phyloP scores from a whole-genome alignment of 2,113 vertebrate genomes.

The Eupsittula cactorum region DNA sequence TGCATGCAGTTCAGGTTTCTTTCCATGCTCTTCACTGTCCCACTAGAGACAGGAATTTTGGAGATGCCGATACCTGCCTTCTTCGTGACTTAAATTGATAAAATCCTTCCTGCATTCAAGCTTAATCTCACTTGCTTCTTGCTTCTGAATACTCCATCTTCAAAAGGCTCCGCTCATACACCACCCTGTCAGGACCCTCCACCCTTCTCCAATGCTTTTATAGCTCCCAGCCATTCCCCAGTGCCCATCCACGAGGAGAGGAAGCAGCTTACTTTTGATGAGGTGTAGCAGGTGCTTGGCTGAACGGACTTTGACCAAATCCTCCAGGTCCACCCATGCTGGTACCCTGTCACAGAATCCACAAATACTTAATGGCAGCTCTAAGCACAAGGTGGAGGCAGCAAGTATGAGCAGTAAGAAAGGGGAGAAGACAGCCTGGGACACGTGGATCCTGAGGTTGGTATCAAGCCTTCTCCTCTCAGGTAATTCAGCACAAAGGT shows the following conservation, averaged over 20 bases:
- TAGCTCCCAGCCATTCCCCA: background rate
- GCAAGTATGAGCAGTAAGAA: background rate
- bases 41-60: background rate
- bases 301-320: slow-evolving; percentile 92
- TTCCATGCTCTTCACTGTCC: background rate
- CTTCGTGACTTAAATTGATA: background rate
- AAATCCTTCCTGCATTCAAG: background rate
- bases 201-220: background rate
- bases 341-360: slow-evolving; percentile 80
- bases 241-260: background rate
- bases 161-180: background rate
- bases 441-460: background rate
- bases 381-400: background rate
- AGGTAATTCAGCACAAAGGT: background rate
- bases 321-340: slow-evolving; percentile 86
- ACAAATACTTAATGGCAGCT: slow-evolving; percentile 33
- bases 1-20: background rate
- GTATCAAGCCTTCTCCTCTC: background rate
- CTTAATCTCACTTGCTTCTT: background rate
- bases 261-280: slow-evolving; percentile 90
- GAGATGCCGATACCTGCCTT: background rate
- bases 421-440: background rate
- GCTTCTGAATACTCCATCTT: background rate
- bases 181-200: background rate
- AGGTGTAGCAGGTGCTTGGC: slow-evolving; percentile 88